Percentiles rank a stretch among this genome's conserved stretches.
phyloP scores from a whole-genome alignment of 2,888 invertebrate species.

The Craniophora ligustri region DNA sequence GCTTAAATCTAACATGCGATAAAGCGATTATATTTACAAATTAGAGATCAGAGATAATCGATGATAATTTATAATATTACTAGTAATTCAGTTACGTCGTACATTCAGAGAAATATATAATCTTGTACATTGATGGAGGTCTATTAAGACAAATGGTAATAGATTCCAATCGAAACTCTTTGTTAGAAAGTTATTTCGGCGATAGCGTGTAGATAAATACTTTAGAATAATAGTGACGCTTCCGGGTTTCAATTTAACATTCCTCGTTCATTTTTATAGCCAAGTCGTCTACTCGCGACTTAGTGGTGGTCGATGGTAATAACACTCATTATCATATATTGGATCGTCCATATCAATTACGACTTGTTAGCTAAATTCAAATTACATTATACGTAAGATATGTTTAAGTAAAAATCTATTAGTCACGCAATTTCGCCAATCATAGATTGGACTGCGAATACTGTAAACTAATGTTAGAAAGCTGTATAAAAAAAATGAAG shows the following conservation, averaged over 20 bases:
- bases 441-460: slow-evolving; percentile 12
- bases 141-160: slow-evolving; percentile 52
- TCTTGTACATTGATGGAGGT: slow-evolving; percentile 21
- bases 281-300: slow-evolving; percentile 55
- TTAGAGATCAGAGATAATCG: slow-evolving; percentile 47
- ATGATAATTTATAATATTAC: slow-evolving; percentile 32
- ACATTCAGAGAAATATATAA: slow-evolving; percentile 16
- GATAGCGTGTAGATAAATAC: slow-evolving; percentile 67
- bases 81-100: slow-evolving; percentile 17
- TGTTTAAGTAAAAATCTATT: slow-evolving; percentile 40
- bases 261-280: slow-evolving; percentile 43
- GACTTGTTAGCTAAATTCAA: slow-evolving; percentile 59
- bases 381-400: slow-evolving; percentile 53
- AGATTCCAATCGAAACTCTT: slow-evolving; percentile 61
- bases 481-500: slow-evolving; percentile 17
- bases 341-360: slow-evolving; percentile 59
- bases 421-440: slow-evolving; percentile 41
- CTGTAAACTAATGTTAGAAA: slow-evolving; percentile 37
- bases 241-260: slow-evolving; percentile 68
- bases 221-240: slow-evolving; percentile 60
- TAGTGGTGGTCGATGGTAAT: slow-evolving; percentile 60
- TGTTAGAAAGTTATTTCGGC: slow-evolving; percentile 63
- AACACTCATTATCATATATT: slow-evolving; percentile 59
- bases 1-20: slow-evolving; percentile 35
- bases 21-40: slow-evolving; percentile 44